Conservation (phyloP, 1,140 invertebrate genomes). For the Bombus superbus region DNA sequence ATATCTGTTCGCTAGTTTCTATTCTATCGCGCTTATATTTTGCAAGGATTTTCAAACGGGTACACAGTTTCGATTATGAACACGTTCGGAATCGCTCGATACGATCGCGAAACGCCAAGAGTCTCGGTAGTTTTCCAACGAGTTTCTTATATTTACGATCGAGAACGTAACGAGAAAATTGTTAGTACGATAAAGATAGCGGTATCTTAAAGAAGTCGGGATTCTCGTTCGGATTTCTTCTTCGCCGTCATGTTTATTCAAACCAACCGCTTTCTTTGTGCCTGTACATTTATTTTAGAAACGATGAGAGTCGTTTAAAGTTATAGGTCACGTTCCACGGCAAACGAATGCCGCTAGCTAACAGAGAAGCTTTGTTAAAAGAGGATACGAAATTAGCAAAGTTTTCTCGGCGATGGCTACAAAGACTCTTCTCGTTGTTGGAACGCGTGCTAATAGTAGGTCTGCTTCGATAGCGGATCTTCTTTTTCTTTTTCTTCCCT, state of each 20-base stretch:
- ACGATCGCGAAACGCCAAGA: too few relatives aligned
- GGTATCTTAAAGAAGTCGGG: too few relatives aligned
- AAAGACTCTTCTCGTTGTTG: slow-evolving; percentile 9
- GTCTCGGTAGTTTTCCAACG: too few relatives aligned
- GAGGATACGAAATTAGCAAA: slow-evolving; percentile 20
- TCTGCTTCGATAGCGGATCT: not conserved
- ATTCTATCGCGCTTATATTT: not conserved
- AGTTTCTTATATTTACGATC: too few relatives aligned
- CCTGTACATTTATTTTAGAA: not conserved
- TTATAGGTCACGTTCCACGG: slow-evolving; percentile 4
- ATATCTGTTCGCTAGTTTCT: not conserved
- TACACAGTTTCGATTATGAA: too few relatives aligned
- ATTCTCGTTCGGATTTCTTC: not conserved
- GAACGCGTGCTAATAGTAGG: slow-evolving; percentile 21
- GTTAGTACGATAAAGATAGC: too few relatives aligned
- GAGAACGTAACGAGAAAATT: too few relatives aligned
- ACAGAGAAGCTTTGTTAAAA: slow-evolving; percentile 24
- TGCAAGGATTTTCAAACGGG: too few relatives aligned
- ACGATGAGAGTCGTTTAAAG: slow-evolving; percentile 22
- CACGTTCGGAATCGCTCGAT: too few relatives aligned
- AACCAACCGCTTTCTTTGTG: not conserved
- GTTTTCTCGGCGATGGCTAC: slow-evolving; percentile 18
- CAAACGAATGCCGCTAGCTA: slow-evolving; percentile 11
- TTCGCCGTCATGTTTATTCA: not conserved
- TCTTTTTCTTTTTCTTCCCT: slow-evolving; percentile 23